These are phyloP conservation scores for Ormyrus pomaceus DNA, from an alignment of 2,888 invertebrate genomes.

Conservation along the genomic window DNA sequence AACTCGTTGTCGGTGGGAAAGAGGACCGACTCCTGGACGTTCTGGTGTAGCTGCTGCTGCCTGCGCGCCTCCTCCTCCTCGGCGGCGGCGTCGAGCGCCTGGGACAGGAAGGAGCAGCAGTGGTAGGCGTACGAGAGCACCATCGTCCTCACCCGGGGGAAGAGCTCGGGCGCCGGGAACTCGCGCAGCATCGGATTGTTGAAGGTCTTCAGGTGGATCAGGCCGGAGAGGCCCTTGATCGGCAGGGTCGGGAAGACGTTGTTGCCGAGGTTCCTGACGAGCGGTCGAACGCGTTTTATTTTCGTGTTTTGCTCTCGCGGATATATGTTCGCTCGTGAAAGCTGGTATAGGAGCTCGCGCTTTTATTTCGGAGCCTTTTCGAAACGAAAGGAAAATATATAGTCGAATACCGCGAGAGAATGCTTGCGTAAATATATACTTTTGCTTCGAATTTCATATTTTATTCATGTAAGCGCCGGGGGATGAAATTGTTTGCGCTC, in stretches of 20 bases:
- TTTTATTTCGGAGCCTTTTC: no score
- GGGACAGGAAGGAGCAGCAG: constrained; percentile 90
- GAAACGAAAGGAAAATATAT: no score
- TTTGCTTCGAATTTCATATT: no score
- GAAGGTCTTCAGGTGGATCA: constrained; percentile 92
- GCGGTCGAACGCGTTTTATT: not conserved
- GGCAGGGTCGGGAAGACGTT: constrained; percentile 91
- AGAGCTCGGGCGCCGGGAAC: constrained; percentile 91
- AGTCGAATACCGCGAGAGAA: no score
- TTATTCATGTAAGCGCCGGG: no score
- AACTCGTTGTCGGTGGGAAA: constrained; percentile 84
- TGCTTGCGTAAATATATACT: no score
- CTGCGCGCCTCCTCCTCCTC: constrained; percentile 66
- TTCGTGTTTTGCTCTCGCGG: no score
- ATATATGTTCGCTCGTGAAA: no score
- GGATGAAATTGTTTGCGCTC: no score
- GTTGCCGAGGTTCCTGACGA: constrained; percentile 90
- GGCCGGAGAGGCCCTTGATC: constrained; percentile 85
- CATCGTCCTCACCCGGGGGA: constrained; percentile 90
- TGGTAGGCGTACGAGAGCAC: constrained; percentile 96
- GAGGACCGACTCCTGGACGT: constrained; percentile 80
- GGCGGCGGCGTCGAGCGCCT: constrained; percentile 66
- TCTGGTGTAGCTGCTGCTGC: not conserved
- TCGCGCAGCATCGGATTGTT: constrained; percentile 92
- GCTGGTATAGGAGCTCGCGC: no score